Percentiles rank a stretch among this genome's conserved stretches.
phyloP scores from a whole-genome alignment of 2,888 invertebrate genomes.

The Cactoblastis cactorum region DNA sequence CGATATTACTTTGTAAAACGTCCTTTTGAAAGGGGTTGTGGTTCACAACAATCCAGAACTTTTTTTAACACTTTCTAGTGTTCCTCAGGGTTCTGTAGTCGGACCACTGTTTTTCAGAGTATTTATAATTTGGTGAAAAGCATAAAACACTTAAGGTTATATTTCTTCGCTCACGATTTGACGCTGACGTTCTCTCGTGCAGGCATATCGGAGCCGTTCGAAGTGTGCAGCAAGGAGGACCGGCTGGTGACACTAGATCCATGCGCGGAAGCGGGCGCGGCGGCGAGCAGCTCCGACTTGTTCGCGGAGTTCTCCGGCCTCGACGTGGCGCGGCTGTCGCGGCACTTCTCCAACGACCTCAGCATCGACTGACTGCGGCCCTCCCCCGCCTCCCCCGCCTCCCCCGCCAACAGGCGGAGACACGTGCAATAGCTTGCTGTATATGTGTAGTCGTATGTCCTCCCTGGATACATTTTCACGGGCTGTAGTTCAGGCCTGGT shows the following conservation, averaged over 20 bases:
- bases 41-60: too few relatives aligned
- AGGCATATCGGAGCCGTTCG: conserved; percentile 74
- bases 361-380: conserved; percentile 76
- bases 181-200: conserved; percentile 17
- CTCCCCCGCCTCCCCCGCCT: conserved; percentile 65
- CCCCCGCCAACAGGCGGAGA: conserved; percentile 52
- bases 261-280: conserved; percentile 44
- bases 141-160: too few relatives aligned
- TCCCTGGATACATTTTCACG: too few relatives aligned
- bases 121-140: too few relatives aligned
- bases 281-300: conserved; percentile 57
- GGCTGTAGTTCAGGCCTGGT: too few relatives aligned
- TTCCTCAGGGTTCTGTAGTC: too few relatives aligned
- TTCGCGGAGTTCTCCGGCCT: conserved; percentile 72
- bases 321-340: conserved; percentile 67
- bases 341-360: conserved; percentile 71
- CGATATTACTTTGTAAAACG: too few relatives aligned
- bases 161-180: too few relatives aligned
- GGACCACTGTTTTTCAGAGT: too few relatives aligned
- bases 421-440: conserved; percentile 18
- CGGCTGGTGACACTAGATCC: conserved; percentile 44
- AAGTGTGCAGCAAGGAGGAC: conserved; percentile 68
- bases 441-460: too few relatives aligned
- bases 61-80: too few relatives aligned
- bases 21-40: too few relatives aligned